Conservation (phyloP, 1,140 invertebrate species). For the Drosophila cardini region DNA sequence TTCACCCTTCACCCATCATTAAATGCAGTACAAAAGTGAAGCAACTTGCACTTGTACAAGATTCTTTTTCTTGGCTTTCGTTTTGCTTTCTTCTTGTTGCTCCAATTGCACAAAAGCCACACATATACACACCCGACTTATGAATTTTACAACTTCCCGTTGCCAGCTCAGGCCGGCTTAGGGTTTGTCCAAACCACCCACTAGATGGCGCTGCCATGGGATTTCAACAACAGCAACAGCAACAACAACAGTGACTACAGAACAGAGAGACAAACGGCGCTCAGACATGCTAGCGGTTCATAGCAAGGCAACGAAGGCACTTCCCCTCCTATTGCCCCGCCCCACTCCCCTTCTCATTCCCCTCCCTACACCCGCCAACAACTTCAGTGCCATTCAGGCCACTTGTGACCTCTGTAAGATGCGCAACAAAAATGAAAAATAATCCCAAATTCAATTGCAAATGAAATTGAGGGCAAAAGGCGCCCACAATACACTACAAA, state of each 20-base stretch:
- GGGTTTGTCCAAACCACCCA: conserved; percentile 46
- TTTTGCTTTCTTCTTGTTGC: conserved; percentile 56
- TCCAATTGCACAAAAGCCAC: conserved; percentile 76
- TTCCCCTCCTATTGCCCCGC: neutral
- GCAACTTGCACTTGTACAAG: conserved; percentile 68
- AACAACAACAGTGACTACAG: conserved; percentile 29
- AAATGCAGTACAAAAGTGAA: conserved; percentile 24
- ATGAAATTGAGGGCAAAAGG: conserved; percentile 80
- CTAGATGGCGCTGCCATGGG: conserved; percentile 44
- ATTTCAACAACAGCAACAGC: conserved; percentile 46
- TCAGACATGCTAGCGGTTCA: conserved; percentile 77
- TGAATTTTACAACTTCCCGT: conserved; percentile 80
- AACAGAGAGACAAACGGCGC: conserved; percentile 67
- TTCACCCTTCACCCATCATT: neutral
- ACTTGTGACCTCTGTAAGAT: conserved; percentile 75
- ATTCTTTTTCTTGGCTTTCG: conserved; percentile 31
- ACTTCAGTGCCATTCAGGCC: conserved; percentile 62
- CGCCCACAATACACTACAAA: conserved; percentile 65
- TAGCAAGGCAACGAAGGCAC: neutral
- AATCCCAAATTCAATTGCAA: conserved; percentile 83
- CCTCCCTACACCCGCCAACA: conserved; percentile 14
- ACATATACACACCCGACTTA: conserved; percentile 61
- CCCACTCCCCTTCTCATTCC: neutral
- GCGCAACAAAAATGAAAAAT: conserved; percentile 79
- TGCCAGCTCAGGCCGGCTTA: conserved; percentile 63